phyloP scores from a whole-genome alignment of 2,113 vertebrate genomes.

The Thalassarche chlororhynchos region DNA sequence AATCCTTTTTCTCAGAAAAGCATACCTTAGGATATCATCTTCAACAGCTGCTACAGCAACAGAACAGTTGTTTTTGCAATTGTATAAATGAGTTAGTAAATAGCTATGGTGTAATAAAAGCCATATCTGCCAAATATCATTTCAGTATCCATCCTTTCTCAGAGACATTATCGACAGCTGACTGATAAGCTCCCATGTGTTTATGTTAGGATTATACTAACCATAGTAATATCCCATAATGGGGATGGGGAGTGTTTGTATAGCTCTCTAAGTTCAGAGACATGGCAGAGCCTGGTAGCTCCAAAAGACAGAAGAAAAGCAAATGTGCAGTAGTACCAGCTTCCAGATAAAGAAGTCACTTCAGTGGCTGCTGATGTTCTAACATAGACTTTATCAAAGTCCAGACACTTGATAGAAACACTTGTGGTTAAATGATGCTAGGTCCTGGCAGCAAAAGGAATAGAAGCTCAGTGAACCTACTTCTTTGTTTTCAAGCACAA shows the following conservation, averaged over 20 bases:
- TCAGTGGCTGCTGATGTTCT: not conserved
- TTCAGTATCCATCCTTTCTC: not conserved
- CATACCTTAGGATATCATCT: not conserved
- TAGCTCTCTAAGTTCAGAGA: not conserved
- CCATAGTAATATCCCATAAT: no score
- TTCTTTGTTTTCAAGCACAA: not conserved
- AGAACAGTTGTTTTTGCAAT: not conserved
- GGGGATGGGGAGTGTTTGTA: not conserved
- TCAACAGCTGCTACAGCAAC: not conserved
- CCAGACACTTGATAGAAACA: not conserved
- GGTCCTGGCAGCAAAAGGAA: not conserved
- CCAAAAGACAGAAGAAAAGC: not conserved
- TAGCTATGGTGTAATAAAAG: not conserved
- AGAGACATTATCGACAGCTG: not conserved
- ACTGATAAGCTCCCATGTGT: not conserved
- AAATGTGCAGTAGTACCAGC: not conserved
- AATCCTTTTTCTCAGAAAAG: not conserved
- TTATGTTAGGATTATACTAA: not conserved
- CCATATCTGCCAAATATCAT: not conserved
- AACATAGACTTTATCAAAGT: not conserved
- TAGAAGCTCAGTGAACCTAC: not conserved
- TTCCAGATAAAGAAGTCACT: not conserved
- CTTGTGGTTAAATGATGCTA: not conserved
- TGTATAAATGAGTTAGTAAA: not conserved
- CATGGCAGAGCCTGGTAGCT: not conserved